A percentile compares a stretch with the other conserved stretches of the same genome.
phyloP scores from a whole-genome alignment of 2,888 invertebrate species.

The Drosophila heteroneura region DNA sequence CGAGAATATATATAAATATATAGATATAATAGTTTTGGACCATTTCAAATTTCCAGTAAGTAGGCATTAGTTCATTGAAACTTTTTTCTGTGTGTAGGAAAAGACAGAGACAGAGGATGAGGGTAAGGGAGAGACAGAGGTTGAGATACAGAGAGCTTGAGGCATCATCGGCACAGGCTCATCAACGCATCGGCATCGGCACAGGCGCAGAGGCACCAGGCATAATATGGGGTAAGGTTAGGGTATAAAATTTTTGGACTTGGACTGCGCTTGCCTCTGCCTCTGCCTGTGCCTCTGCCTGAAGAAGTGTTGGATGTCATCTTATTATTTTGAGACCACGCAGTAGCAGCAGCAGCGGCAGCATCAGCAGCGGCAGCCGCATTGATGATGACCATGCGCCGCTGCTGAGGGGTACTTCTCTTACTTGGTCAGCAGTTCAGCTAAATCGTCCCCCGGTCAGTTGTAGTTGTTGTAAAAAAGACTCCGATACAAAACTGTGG shows the following conservation, averaged over 20 bases:
- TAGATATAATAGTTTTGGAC: too few species aligned
- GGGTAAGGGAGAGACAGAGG: conserved; percentile 11
- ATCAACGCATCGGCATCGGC: conserved; percentile 32
- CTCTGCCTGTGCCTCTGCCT: conserved; percentile 42
- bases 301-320: conserved; percentile 86
- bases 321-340: conserved; percentile 84
- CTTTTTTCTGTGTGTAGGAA: conserved; percentile 25
- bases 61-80: neutral
- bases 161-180: conserved; percentile 14
- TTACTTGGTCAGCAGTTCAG: conserved; percentile 18
- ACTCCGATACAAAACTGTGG: conserved; percentile 83
- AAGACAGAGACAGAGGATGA: conserved; percentile 12
- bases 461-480: conserved; percentile 56
- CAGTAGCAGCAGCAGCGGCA: conserved; percentile 49
- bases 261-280: conserved; percentile 36
- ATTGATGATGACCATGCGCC: conserved; percentile 74
- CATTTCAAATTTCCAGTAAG: neutral
- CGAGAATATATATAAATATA: too few species aligned
- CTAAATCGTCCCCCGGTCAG: conserved; percentile 49
- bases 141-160: conserved; percentile 6
- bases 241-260: conserved; percentile 33
- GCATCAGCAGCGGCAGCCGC: conserved; percentile 38
- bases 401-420: conserved; percentile 38
- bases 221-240: conserved; percentile 59
- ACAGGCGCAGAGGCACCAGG: conserved; percentile 25